These are phyloP conservation scores for Marmota monax DNA, from an alignment of 2,113 vertebrate species.

Conservation along the genomic window DNA sequence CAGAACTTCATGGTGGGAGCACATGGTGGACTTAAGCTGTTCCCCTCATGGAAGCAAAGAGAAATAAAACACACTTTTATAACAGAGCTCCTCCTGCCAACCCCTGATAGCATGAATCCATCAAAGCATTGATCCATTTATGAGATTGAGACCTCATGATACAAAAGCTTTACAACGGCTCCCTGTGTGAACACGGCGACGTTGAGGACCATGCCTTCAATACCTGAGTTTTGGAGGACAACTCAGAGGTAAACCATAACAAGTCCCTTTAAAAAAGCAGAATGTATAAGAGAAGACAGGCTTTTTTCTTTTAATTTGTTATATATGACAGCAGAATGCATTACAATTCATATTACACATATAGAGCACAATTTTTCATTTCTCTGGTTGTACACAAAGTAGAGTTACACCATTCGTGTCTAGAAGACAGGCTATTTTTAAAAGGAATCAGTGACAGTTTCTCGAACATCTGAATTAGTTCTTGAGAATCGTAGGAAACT, in stretches of 20 bases:
- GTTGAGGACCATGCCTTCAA: neutral
- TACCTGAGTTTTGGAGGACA: neutral
- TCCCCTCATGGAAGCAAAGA: neutral
- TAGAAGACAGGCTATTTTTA: neutral
- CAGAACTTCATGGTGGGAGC: neutral
- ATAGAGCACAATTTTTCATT: too few species aligned
- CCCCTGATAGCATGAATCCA: neutral
- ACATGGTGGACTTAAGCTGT: neutral
- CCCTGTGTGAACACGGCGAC: neutral
- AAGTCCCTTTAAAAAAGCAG: neutral
- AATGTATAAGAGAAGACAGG: neutral
- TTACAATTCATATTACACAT: too few species aligned
- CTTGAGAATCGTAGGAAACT: neutral
- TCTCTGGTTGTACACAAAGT: too few species aligned
- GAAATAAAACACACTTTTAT: neutral
- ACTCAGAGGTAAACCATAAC: neutral
- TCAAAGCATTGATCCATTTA: neutral
- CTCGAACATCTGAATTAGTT: neutral
- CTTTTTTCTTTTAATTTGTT: neutral
- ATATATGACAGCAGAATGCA: too few species aligned
- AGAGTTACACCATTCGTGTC: too few species aligned
- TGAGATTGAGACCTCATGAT: neutral
- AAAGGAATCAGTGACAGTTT: neutral
- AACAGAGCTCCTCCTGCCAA: neutral
- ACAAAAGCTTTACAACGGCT: neutral